Evolutionary conservation across 2,888 invertebrate genomes (phyloP), one percentile per base, ranked within the genome.

Genomic region (Bursaphelenchus okinawaensis): DNA sequence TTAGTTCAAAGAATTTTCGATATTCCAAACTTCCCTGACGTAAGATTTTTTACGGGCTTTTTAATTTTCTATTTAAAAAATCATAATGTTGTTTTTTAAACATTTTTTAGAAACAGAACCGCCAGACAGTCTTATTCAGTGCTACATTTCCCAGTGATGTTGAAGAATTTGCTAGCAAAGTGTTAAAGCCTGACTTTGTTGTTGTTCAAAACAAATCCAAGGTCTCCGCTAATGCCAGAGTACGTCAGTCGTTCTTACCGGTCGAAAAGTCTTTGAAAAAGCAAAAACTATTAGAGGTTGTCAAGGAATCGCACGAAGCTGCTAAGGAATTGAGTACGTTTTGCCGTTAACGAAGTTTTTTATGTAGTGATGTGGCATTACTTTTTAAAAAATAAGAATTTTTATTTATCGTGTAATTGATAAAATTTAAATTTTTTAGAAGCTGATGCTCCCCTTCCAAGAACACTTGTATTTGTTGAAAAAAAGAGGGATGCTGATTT

Each of bases 71-170:
- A 31, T 29, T 1, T n/a, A n/a, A n/a, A n/a, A n/a, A n/a, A n/a
- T n/a, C n/a, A n/a, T n/a, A n/a, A n/a, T n/a, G n/a, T n/a, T n/a
- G n/a, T n/a, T 66, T 68, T 50, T 28, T 71, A 1, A n/a, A 16
- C 1, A 9, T 16, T 55, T 29, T 63, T 55, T 28, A 70, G 71
- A 52, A 52, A 9, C 23, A 29, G 4, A 51, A 24, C 26, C 75
- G 84, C 9, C 75, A 76, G 58, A 75, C 69, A 0, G 52, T 79
- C 1, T 62, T 79, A n/a, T 77, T 75, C 54, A 72, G 71, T 0
- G 78, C 78, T 6, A 77, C 77, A 0, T 73, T 76, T 51, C 62
- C 67, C 8, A 6, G 8, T 1, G 20, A 55, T 3, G 63, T 74
- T 50, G 54, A 73, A n/a, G 7, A 9, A 0, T 19, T 70, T 1